Conservation (phyloP, 37 sponge, comb jelly and placozoan species). For the Eunapius fragilis region DNA sequence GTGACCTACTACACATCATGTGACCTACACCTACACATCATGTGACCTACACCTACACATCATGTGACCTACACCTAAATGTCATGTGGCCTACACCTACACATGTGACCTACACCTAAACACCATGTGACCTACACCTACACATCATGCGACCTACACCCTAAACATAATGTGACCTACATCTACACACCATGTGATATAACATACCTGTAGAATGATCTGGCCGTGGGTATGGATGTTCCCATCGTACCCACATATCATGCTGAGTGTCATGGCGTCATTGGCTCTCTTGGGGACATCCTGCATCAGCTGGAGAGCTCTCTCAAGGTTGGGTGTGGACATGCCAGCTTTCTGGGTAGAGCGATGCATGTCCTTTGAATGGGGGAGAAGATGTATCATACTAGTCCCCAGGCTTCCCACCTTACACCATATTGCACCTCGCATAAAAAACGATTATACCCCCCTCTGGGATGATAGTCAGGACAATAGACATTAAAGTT, state of each 20-base stretch:
- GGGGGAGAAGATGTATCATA: too few species aligned
- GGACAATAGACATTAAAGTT: too few species aligned
- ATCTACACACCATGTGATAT: background rate
- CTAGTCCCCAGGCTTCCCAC: too few species aligned
- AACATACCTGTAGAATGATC: constrained; percentile 62
- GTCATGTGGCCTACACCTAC: background rate
- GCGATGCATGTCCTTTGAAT: constrained; percentile 30
- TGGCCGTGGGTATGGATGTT: constrained; percentile 60
- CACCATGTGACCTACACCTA: background rate
- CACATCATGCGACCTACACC: constrained; percentile 7
- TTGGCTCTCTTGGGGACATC: constrained; percentile 77
- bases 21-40: background rate
- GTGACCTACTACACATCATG: background rate
- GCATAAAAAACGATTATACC: too few species aligned
- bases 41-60: background rate
- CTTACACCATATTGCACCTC: too few species aligned
- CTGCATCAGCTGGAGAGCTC: constrained; percentile 55
- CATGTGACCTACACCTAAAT: too few species aligned
- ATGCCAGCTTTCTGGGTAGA: constrained; percentile 39
- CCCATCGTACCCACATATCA: constrained; percentile 71
- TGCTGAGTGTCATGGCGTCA: constrained; percentile 71
- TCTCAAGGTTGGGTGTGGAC: constrained; percentile 41
- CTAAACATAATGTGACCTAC: too few species aligned
- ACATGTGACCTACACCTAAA: background rate
- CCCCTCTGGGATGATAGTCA: too few species aligned